phyloP scores from a whole-genome alignment of 2,113 vertebrate species.

The Lynx canadensis region DNA sequence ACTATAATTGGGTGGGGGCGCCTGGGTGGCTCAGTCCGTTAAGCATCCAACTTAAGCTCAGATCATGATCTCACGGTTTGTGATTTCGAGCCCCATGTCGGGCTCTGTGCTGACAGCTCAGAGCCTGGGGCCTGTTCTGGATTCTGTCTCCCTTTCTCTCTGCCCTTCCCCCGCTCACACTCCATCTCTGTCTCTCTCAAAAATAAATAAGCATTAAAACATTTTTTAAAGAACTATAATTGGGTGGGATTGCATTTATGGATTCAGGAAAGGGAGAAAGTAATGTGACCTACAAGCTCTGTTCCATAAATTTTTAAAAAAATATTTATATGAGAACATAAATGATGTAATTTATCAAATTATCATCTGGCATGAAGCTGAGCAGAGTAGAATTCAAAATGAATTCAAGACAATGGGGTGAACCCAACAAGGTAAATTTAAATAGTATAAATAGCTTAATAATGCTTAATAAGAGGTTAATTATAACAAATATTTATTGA shows the following conservation, averaged over 20 bases:
- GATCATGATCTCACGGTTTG: too few relatives aligned
- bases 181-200: too few relatives aligned
- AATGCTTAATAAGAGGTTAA: neutral
- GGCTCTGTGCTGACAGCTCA: too few relatives aligned
- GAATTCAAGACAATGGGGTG: neutral
- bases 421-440: neutral
- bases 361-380: neutral
- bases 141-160: too few relatives aligned
- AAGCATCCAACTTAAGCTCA: too few relatives aligned
- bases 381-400: slow-evolving; percentile 45
- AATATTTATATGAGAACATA: slow-evolving; percentile 7
- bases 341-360: slow-evolving; percentile 24
- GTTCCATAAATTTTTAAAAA: neutral
- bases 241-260: neutral
- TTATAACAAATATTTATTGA: slow-evolving; percentile 3
- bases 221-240: neutral
- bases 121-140: too few relatives aligned
- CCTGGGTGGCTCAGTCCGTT: too few relatives aligned
- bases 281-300: neutral
- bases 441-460: neutral
- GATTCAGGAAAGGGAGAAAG: neutral
- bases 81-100: too few relatives aligned
- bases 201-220: too few relatives aligned
- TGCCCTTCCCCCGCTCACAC: too few relatives aligned
- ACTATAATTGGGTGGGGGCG: neutral